Percentiles rank a stretch among this genome's conserved stretches.
Conservation (phyloP, 2,888 invertebrate species). For the Microplitis manilae region DNA sequence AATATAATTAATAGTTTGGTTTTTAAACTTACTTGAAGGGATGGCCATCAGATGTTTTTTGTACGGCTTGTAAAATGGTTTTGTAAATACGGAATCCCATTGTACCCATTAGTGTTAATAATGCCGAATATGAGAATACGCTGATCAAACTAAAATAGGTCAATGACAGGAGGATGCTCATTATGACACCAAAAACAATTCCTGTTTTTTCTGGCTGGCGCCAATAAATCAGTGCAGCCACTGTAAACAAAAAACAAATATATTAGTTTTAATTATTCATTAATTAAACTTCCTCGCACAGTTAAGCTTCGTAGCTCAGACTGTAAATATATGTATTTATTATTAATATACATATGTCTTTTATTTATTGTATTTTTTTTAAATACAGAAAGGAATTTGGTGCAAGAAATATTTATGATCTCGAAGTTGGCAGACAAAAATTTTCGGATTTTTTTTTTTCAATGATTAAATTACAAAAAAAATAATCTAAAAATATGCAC, state of each 20-base stretch:
- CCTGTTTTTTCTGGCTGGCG: constrained; percentile 95
- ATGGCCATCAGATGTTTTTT: constrained; percentile 96
- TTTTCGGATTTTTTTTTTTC: too few relatives aligned
- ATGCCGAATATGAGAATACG: constrained; percentile 93
- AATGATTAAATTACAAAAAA: too few relatives aligned
- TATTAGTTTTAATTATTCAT: constrained; percentile 34
- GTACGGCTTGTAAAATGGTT: constrained; percentile 94
- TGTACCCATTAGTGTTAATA: constrained; percentile 88
- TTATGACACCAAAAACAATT: constrained; percentile 90
- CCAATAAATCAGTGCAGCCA: constrained; percentile 98
- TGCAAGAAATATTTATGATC: too few relatives aligned
- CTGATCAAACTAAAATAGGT: constrained; percentile 96
- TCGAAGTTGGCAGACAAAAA: too few relatives aligned
- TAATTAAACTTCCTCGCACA: too few relatives aligned
- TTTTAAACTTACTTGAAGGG: constrained; percentile 90
- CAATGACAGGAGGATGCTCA: constrained; percentile 92
- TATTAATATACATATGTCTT: neutral
- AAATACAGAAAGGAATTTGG: too few relatives aligned
- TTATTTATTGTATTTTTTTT: too few relatives aligned
- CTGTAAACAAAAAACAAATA: constrained; percentile 74
- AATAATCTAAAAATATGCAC: too few relatives aligned
- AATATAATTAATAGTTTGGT: too few relatives aligned
- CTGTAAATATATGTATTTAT: too few relatives aligned
- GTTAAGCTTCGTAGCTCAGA: too few relatives aligned
- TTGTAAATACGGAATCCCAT: constrained; percentile 97